These are phyloP conservation scores for Montipora foliosa DNA, from an alignment of 64 coral and sea anemone species.

Conservation along the genomic window DNA sequence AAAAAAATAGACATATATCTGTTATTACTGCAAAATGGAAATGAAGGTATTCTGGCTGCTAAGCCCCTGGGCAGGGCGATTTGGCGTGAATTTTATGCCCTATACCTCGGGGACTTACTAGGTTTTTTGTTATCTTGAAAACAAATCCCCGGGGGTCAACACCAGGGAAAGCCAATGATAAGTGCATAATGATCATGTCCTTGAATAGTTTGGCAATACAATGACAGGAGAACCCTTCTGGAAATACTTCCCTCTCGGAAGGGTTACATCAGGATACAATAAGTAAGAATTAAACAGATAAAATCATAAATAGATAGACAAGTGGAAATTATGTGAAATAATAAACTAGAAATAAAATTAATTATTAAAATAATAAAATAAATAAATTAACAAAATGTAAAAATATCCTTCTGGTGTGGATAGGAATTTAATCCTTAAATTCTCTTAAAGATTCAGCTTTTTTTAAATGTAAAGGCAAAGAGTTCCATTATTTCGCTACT, in stretches of 20 bases:
- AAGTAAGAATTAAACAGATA: neutral
- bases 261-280: neutral
- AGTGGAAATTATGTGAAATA: neutral
- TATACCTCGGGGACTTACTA: too few species aligned
- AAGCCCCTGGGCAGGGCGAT: too few species aligned
- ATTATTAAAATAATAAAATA: neutral
- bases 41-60: too few species aligned
- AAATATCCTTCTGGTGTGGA: neutral
- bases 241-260: neutral
- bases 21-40: too few species aligned
- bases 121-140: too few species aligned
- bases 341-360: neutral
- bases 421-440: neutral
- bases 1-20: too few species aligned
- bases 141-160: too few species aligned
- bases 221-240: neutral
- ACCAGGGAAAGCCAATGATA: too few species aligned
- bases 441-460: neutral
- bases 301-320: neutral
- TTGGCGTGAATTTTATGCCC: too few species aligned
- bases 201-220: too few species aligned
- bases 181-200: too few species aligned
- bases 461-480: neutral
- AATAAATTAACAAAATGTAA: neutral
- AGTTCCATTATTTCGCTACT: neutral